These are phyloP conservation scores for Vultur gryphus DNA, from an alignment of 2,797 vertebrate species.

Conservation along the genomic window DNA sequence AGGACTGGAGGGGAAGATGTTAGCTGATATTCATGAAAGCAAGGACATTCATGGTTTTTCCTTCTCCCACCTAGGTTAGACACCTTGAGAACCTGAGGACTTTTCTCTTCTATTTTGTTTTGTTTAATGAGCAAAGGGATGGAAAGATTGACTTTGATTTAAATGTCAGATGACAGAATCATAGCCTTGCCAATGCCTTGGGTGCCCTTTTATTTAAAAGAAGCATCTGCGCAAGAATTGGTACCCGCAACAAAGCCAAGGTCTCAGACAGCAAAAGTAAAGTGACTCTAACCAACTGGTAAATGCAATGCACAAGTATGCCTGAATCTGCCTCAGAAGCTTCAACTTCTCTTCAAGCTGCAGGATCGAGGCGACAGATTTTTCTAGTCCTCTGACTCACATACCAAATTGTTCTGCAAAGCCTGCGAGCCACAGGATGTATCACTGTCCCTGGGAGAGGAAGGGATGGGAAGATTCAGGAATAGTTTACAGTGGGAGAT, in stretches of 20 bases:
- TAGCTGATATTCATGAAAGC: background rate
- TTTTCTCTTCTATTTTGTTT: background rate
- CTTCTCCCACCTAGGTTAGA: background rate
- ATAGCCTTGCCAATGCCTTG: background rate
- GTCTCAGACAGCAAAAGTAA: background rate
- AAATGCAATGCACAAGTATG: background rate
- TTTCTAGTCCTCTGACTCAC: background rate
- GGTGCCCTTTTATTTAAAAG: slow-evolving; percentile 16
- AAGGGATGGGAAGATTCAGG: background rate
- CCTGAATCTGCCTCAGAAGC: background rate
- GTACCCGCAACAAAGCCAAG: background rate
- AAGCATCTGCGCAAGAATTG: background rate
- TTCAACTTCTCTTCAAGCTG: background rate
- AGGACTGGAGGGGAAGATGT: background rate
- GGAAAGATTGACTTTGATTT: slow-evolving; percentile 35
- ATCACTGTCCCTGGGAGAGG: background rate
- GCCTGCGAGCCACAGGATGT: background rate
- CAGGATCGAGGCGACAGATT: background rate
- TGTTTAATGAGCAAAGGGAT: background rate
- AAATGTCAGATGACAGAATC: slow-evolving; percentile 40
- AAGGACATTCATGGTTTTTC: background rate
- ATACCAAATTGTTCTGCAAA: background rate
- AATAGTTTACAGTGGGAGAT: background rate
- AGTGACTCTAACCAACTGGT: background rate
- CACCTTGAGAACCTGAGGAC: background rate